Evolutionary conservation across 2,113 vertebrate species (phyloP), one percentile per base, ranked within the genome.

Genomic region (Tenebrosternarchus preto): DNA sequence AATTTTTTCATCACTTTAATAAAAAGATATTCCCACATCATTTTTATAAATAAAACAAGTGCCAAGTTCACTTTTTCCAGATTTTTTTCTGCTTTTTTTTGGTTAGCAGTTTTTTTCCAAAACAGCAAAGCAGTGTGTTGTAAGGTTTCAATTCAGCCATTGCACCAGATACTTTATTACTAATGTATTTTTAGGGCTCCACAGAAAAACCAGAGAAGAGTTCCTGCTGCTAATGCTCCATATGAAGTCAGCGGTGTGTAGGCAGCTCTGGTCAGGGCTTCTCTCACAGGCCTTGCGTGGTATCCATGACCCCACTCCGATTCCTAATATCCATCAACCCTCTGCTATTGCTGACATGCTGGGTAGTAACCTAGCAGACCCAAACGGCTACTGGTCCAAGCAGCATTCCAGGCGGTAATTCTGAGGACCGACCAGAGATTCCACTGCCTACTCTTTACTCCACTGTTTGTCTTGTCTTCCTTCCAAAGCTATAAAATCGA

Each of bases 1-100:
- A 11, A 50, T 50, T 50, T 50, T 36, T 50, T 50, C 43, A 50
- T 50, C 11, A 50, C 43, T 50, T 50, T 50, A 50, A 50, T 50
- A 50, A 50, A 82, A 85, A 82, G 56, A 16, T 39, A 17, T 76
- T 73, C 77, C 43, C 29, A 82, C 80, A 85, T 36, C 16, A 29
- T 20, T 66, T 64, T 66, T 11, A 19, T 64, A 64, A 64, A 27
- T 64, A 64, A 64, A 64, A 29, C 24, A 2, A 63, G 25, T 29
- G 12, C 27, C n/a, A 61, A 59, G 19, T 59, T n/a, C 24, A 63
- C 29, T 50, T 50, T 50, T 50, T 50, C 12, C 12, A 12, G 2
- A 50, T 12, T 11, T 15, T 50, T 15, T 50, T 50, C 43, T 50
- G 43, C 12, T 50, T 15, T 15, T n/a, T 43, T 50, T 50, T 50